Evolutionary conservation across 2,113 vertebrate species (phyloP), one percentile per base, ranked within the genome.

Genomic region (Meles meles): DNA sequence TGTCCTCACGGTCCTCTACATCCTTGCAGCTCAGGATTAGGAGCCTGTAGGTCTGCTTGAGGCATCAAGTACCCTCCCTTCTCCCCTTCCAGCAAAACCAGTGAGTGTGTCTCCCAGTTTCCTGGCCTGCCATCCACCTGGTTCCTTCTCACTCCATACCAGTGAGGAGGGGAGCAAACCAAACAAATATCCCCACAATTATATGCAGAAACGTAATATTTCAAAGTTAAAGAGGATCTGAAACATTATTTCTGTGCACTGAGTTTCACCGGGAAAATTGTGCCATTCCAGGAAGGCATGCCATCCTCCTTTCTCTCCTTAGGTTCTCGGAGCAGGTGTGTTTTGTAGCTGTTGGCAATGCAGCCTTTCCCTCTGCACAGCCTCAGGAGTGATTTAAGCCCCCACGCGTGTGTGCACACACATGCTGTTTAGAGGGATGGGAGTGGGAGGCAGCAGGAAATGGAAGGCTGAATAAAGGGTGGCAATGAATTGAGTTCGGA

Each of bases 151-250:
- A 39, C 63, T 72, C 4, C 3, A 1, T 3, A 34, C 11, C 25
- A 17, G 17, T 29, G 6, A 88, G 31, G n/a, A 77, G 6, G 55
- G 10, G 7, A 85, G 20, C 20, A 87, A 67, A 89, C 23, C 12
- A 39, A 83, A 44, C 2, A 10, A 81, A 81, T 59, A 39, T 79
- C 29, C 47, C 29, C 17, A 72, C 13, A 29, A 29, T 72, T 84
- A 34, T 1, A 29, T 20, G 29, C 47, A 77, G 49, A 97, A 69
- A 89, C 1, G 34, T 23, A 21, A 8, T 21, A 52, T 57, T 88
- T 86, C 25, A 25, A 59, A 90, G 61, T 63, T 42, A 95, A 88
- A 85, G 25, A 1, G 76, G 84, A 8, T 29, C 57, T 90, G 74
- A 39, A 52, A 39, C 37, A 42, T 94, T 23, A 10, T 18, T 71